A percentile compares a stretch with the other conserved stretches of the same genome.
Evolutionary conservation across 2,888 invertebrate genomes (phyloP).

Genomic region (Agrilus mali): DNA sequence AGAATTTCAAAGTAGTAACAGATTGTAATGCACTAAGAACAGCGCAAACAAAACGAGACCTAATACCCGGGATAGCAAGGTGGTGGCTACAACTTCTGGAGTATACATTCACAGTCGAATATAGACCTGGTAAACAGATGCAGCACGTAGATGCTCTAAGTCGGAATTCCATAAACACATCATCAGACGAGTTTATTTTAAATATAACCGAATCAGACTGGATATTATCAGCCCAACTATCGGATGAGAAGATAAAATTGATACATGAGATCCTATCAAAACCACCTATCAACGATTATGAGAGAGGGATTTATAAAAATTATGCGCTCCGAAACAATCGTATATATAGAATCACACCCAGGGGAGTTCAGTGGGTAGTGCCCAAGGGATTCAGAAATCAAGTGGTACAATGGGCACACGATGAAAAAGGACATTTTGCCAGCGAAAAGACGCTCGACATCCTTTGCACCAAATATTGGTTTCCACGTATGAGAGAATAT

Average conservation of each 20-base stretch:
- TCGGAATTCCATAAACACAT: constrained; percentile 4
- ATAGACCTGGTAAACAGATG: constrained; percentile 12
- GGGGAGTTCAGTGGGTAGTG: constrained; percentile 12
- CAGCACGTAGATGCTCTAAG: constrained; percentile 14
- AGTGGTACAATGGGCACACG: constrained; percentile 12
- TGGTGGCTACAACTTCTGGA: constrained; percentile 15
- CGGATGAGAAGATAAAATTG: constrained; percentile 3
- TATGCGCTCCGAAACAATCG: constrained; percentile 9
- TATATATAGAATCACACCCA: constrained; percentile 11
- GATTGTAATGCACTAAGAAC: constrained; percentile 14
- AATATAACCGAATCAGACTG: constrained; percentile 4
- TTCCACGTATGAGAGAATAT: too few species aligned
- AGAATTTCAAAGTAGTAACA: constrained; percentile 17
- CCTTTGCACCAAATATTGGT: too few species aligned
- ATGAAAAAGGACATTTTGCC: constrained; percentile 13
- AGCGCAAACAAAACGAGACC: constrained; percentile 9
- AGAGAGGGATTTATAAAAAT: constrained; percentile 7
- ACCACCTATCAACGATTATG: constrained; percentile 1
- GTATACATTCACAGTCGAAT: constrained; percentile 13
- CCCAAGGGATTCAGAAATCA: constrained; percentile 11
- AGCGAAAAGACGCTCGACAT: constrained; percentile 17
- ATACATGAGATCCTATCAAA: constrained; percentile 3
- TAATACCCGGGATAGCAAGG: constrained; percentile 13
- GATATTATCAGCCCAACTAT: constrained; percentile 4
- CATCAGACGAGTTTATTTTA: background rate